A percentile compares a stretch with the other conserved stretches of the same genome.
Conservation (phyloP, 2,113 vertebrate species). For the Epinephelus moara region DNA sequence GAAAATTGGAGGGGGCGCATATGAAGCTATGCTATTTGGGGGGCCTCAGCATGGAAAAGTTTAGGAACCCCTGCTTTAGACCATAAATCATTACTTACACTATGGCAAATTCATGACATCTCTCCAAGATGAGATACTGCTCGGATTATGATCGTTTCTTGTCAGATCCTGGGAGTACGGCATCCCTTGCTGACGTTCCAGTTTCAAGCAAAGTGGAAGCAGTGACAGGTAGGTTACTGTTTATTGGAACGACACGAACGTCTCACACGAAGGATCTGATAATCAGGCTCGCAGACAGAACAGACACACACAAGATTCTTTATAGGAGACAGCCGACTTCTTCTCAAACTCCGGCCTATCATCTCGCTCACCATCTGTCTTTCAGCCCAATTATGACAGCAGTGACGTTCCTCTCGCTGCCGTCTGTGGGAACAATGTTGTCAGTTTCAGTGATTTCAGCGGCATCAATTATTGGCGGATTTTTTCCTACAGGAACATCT, state of each 20-base stretch:
- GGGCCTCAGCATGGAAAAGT: no score
- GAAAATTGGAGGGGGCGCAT: no score
- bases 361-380: slow-evolving; percentile 71
- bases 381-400: slow-evolving; percentile 69
- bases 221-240: slow-evolving; percentile 48
- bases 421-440: slow-evolving; percentile 55
- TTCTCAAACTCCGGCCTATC: slow-evolving; percentile 57
- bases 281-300: slow-evolving; percentile 36
- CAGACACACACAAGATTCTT: slow-evolving; percentile 33
- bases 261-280: slow-evolving; percentile 24
- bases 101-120: slow-evolving; percentile 38
- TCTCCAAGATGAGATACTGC: slow-evolving; percentile 8
- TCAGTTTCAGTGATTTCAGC: slow-evolving; percentile 66
- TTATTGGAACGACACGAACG: slow-evolving; percentile 18
- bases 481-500: slow-evolving; percentile 58
- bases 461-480: slow-evolving; percentile 70
- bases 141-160: slow-evolving; percentile 25
- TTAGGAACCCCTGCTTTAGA: not conserved
- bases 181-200: slow-evolving; percentile 33
- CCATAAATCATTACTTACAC: slow-evolving; percentile 49
- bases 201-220: slow-evolving; percentile 42
- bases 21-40: no score
- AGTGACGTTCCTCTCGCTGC: slow-evolving; percentile 37
- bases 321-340: slow-evolving; percentile 44
- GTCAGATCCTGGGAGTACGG: slow-evolving; percentile 35